A percentile compares a stretch with the other conserved stretches of the same genome.
These are phyloP conservation scores for Enteromius treurensis DNA, from an alignment of 2,797 vertebrate genomes.

Conservation along the genomic window DNA sequence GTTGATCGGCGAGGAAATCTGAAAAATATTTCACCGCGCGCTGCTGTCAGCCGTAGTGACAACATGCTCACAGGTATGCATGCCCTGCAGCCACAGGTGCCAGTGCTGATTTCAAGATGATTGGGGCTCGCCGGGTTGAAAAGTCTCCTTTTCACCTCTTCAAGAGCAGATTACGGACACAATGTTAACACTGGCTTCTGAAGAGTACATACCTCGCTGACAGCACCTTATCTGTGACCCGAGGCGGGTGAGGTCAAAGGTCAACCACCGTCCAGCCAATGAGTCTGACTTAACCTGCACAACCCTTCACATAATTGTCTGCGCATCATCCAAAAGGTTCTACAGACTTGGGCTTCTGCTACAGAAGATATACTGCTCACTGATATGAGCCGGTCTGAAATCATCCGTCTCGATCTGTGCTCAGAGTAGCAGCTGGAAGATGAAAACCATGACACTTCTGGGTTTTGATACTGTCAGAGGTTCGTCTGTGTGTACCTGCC, in stretches of 20 bases:
- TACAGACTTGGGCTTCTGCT: conserved; percentile 34
- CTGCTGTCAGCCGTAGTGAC: conserved; percentile 14
- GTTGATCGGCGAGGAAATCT: conserved; percentile 45
- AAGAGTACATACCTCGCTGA: conserved; percentile 53
- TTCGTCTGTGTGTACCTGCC: background rate
- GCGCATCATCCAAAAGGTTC: conserved; percentile 38
- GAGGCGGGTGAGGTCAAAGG: conserved; percentile 60
- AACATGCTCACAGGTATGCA: conserved; percentile 45
- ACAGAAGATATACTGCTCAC: conserved; percentile 7
- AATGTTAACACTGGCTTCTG: conserved; percentile 4
- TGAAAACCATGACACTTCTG: conserved; percentile 12
- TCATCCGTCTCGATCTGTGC: conserved; percentile 24
- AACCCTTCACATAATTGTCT: conserved; percentile 42
- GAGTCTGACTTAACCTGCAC: conserved; percentile 53
- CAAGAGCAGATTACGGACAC: conserved; percentile 32
- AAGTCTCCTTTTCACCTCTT: conserved; percentile 22
- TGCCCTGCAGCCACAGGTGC: conserved; percentile 22
- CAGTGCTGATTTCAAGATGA: conserved; percentile 30
- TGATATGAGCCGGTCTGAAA: conserved; percentile 37
- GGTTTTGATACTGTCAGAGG: conserved; percentile 12
- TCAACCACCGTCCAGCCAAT: conserved; percentile 53
- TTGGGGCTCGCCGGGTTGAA: conserved; percentile 30
- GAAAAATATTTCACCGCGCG: conserved; percentile 35
- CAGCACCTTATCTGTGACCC: conserved; percentile 53
- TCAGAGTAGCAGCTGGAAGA: background rate